phyloP scores from a whole-genome alignment of 2,888 invertebrate genomes.

The Trichopoda pennipes region DNA sequence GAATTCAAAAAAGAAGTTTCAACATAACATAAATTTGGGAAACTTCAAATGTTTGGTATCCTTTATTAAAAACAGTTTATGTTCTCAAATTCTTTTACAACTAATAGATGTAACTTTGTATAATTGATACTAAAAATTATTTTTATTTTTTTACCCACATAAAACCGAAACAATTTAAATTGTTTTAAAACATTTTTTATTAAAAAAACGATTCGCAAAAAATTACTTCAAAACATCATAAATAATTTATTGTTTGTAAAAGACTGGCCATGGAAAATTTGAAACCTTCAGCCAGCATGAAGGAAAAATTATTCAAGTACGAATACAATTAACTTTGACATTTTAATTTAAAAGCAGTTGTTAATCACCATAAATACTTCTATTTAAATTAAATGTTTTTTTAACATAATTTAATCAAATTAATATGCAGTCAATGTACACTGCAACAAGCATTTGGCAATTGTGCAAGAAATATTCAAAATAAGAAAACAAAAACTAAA shows the following conservation, averaged over 20 bases:
- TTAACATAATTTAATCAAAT: slow-evolving; percentile 19
- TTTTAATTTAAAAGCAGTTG: slow-evolving; percentile 34
- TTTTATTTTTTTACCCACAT: no score
- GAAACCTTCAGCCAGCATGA: slow-evolving; percentile 9
- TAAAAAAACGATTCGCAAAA: no score
- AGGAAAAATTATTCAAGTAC: slow-evolving; percentile 28
- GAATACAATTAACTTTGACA: slow-evolving; percentile 23
- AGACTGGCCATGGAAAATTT: background rate
- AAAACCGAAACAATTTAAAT: no score
- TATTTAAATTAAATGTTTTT: background rate
- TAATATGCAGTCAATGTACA: slow-evolving; percentile 50
- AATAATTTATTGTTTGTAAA: background rate
- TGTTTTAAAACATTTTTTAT: no score
- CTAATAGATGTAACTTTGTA: no score
- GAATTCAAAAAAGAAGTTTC: no score
- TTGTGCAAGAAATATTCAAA: slow-evolving; percentile 54
- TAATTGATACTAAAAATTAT: no score
- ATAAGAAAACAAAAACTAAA: background rate
- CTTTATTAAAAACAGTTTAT: no score
- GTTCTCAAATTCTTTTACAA: no score
- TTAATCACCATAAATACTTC: slow-evolving; percentile 25
- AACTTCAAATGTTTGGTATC: no score
- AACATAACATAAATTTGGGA: no score
- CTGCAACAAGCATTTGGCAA: slow-evolving; percentile 45
- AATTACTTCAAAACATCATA: no score